A percentile compares a stretch with the other conserved stretches of the same genome.
phyloP scores from a whole-genome alignment of 1,140 invertebrate genomes.

The Drosophila oshimai region DNA sequence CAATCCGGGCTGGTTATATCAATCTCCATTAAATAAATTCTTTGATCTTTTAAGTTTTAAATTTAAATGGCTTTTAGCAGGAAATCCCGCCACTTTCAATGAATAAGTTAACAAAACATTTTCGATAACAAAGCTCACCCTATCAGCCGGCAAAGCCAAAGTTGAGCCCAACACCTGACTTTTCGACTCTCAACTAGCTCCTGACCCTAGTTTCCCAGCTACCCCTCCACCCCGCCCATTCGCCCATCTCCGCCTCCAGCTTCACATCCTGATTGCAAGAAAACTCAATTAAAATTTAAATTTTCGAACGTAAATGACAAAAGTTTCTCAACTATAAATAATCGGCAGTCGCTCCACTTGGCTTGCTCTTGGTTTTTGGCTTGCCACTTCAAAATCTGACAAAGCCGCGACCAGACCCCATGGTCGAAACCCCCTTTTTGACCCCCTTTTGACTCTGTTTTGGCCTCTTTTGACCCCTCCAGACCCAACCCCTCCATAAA shows the following conservation, averaged over 20 bases:
- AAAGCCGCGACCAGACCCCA: conserved; percentile 43
- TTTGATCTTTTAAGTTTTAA: conserved; percentile 1
- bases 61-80: neutral
- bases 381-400: conserved; percentile 70
- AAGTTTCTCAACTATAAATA: conserved; percentile 81
- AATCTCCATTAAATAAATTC: neutral
- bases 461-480: too few species aligned
- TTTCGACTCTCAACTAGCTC: conserved; percentile 47
- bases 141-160: conserved; percentile 29
- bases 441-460: neutral
- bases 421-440: neutral
- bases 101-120: conserved; percentile 67
- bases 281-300: conserved; percentile 81
- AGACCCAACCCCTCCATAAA: conserved; percentile 33
- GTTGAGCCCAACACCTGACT: conserved; percentile 69
- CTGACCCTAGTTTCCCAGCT: neutral
- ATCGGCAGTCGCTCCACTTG: conserved; percentile 70
- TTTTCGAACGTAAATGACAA: conserved; percentile 81
- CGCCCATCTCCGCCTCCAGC: neutral
- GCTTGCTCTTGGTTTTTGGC: conserved; percentile 57
- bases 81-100: neutral
- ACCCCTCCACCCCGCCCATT: neutral
- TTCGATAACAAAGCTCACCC: conserved; percentile 46
- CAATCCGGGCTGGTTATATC: neutral
- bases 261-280: conserved; percentile 51